Conservation (phyloP, 2,888 invertebrate genomes). For the Enoplolaimus lenunculus region DNA sequence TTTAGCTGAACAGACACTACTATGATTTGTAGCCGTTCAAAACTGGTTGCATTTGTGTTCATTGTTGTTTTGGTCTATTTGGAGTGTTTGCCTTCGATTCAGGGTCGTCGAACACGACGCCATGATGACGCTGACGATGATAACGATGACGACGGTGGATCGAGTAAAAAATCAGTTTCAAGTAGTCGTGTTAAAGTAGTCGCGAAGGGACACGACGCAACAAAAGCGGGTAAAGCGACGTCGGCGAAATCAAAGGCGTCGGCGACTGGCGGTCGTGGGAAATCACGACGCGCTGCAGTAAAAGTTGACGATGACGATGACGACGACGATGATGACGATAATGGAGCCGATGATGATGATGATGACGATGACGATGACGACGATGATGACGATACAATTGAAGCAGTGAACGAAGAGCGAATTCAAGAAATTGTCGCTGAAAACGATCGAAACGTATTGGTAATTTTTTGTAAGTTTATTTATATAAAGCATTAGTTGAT, state of each 20-base stretch:
- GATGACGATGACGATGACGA: background rate
- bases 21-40: background rate
- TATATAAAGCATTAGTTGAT: no score
- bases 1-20: background rate
- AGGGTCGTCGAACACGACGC: background rate
- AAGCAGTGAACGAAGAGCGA: constrained; percentile 91
- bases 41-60: background rate
- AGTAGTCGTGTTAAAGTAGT: background rate
- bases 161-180: background rate
- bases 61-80: background rate
- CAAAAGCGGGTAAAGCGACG: background rate
- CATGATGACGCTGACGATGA: background rate
- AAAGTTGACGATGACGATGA: background rate
- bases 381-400: constrained; percentile 49
- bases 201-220: background rate
- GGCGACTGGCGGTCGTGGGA: background rate
- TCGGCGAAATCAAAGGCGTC: background rate
- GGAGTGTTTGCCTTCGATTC: background rate
- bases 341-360: background rate
- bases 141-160: background rate
- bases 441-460: constrained; percentile 83
- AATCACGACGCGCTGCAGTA: background rate
- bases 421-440: constrained; percentile 81
- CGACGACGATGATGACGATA: background rate
- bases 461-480: constrained; percentile 75